These are phyloP conservation scores for Sipha maydis DNA, from an alignment of 2,888 invertebrate species.

Conservation along the genomic window DNA sequence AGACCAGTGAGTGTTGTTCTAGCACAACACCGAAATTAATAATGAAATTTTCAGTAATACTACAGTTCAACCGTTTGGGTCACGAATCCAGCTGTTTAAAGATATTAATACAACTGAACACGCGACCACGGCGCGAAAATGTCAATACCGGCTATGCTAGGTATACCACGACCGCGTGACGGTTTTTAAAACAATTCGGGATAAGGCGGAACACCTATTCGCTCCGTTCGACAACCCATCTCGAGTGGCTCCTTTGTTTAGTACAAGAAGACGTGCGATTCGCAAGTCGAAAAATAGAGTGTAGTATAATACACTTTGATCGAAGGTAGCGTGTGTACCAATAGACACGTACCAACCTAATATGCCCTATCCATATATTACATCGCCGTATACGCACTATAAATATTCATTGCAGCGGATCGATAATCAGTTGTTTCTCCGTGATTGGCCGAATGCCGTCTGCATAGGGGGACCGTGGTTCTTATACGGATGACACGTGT, in stretches of 20 bases:
- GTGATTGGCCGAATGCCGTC: slow-evolving; percentile 26
- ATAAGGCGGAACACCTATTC: neutral
- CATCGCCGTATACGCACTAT: neutral
- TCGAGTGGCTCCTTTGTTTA: neutral
- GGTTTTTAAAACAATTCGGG: too few relatives aligned
- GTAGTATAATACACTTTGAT: neutral
- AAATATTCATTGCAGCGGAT: slow-evolving; percentile 3
- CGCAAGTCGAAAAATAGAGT: neutral
- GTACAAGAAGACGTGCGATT: neutral
- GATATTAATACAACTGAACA: neutral
- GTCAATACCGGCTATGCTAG: neutral
- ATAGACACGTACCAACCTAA: neutral
- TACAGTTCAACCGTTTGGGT: too few relatives aligned
- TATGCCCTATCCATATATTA: neutral
- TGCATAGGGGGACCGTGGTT: neutral
- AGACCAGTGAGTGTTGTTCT: too few relatives aligned
- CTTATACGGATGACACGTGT: neutral
- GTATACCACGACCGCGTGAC: neutral
- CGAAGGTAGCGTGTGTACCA: neutral
- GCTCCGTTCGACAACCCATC: neutral
- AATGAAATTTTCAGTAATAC: too few relatives aligned
- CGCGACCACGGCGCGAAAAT: neutral
- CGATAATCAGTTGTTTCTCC: slow-evolving; percentile 17
- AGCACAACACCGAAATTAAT: too few relatives aligned
- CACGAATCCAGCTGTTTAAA: too few relatives aligned